Conservation (phyloP, 2,797 vertebrate species). For the Pipistrellus pygmaeus region DNA sequence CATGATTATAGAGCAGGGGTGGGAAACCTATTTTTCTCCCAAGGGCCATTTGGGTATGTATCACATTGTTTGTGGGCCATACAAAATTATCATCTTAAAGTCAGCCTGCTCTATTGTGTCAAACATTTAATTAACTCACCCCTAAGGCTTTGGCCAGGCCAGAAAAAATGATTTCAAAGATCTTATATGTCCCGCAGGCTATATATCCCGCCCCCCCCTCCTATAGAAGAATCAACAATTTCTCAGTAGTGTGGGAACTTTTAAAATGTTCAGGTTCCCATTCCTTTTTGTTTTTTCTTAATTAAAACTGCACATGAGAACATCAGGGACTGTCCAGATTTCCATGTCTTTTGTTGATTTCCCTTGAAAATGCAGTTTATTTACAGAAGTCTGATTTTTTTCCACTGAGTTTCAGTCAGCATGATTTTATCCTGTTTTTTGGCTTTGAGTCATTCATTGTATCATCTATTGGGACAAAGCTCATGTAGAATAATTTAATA, state of each 20-base stretch:
- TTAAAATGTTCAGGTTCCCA: not conserved
- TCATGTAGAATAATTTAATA: constrained; percentile 22
- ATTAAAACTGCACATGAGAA: not conserved
- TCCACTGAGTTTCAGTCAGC: not conserved
- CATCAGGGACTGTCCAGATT: not conserved
- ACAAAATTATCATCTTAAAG: too few species aligned
- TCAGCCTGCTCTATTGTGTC: too few species aligned
- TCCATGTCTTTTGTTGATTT: not conserved
- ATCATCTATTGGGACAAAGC: not conserved
- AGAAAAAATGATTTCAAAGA: too few species aligned
- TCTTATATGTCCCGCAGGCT: too few species aligned
- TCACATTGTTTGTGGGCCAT: too few species aligned
- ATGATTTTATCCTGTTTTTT: not conserved
- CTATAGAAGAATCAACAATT: not conserved
- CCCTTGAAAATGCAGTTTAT: not conserved
- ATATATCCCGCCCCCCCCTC: too few species aligned
- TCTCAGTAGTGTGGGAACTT: not conserved
- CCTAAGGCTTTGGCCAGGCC: too few species aligned
- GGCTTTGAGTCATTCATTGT: not conserved
- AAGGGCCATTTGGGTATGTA: too few species aligned
- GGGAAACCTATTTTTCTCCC: too few species aligned
- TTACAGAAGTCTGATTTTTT: constrained; percentile 33
- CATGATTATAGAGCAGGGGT: not conserved
- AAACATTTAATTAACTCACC: too few species aligned
- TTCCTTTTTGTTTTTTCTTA: not conserved